Percentiles rank a stretch among this genome's conserved stretches.
Evolutionary conservation across 2,113 vertebrate species (phyloP).

Genomic region (Platichthys flesus): DNA sequence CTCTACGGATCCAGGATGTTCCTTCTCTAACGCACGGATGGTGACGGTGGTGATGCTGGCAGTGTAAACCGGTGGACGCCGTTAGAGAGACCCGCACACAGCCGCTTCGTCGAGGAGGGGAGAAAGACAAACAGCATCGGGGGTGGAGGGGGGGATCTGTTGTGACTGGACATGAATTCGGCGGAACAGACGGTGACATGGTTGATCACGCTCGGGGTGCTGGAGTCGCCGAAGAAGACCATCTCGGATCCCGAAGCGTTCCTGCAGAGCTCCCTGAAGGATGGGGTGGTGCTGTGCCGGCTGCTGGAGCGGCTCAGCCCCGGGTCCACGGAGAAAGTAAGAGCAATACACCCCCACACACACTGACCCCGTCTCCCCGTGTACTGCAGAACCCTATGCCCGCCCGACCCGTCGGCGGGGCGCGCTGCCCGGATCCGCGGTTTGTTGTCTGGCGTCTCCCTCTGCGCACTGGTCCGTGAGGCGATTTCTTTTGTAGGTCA

Average conservation of each 20-base stretch:
- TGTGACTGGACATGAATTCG: conserved; percentile 88
- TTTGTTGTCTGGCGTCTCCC: conserved; percentile 71
- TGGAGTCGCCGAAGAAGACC: conserved; percentile 96
- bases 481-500: conserved; percentile 80
- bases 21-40: conserved; percentile 59
- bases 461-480: conserved; percentile 74
- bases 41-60: conserved; percentile 30
- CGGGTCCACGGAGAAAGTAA: conserved; percentile 90
- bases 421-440: conserved; percentile 53
- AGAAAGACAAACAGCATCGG: too few species aligned
- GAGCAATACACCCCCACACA: conserved; percentile 21
- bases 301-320: conserved; percentile 95
- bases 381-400: conserved; percentile 8
- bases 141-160: conserved; percentile 5
- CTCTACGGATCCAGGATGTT: conserved; percentile 49
- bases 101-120: conserved; percentile 40
- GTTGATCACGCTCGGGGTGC: conserved; percentile 94
- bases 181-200: conserved; percentile 98
- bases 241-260: conserved; percentile 94
- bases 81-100: conserved; percentile 45
- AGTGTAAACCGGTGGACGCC: conserved; percentile 59
- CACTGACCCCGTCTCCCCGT: not conserved
- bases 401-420: conserved; percentile 52
- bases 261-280: conserved; percentile 90
- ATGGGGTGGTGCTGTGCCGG: conserved; percentile 93